A percentile compares a stretch with the other conserved stretches of the same genome.
Evolutionary conservation across 2,888 invertebrate species (phyloP).

Genomic region (Chesias legatella): DNA sequence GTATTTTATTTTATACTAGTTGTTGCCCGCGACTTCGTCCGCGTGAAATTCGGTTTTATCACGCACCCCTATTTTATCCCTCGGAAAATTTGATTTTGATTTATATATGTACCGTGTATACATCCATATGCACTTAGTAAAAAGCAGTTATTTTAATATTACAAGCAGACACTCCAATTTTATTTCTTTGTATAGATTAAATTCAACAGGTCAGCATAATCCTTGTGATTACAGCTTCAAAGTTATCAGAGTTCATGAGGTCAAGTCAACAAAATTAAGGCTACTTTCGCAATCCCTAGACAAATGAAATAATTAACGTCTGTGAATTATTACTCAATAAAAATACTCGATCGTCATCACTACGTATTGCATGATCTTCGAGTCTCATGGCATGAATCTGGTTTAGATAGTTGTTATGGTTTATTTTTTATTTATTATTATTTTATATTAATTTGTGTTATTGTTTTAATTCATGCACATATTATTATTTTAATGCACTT

Average conservation of each 20-base stretch:
- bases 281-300: slow-evolving; percentile 14
- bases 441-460: slow-evolving; percentile 29
- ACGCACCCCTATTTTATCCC: too few species aligned
- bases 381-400: slow-evolving; percentile 53
- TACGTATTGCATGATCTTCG: slow-evolving; percentile 33
- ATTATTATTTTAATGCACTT: slow-evolving; percentile 23
- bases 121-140: too few species aligned
- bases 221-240: background rate
- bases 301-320: slow-evolving; percentile 5
- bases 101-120: too few species aligned
- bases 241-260: slow-evolving; percentile 22
- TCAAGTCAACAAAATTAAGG: slow-evolving; percentile 22
- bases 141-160: too few species aligned
- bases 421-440: slow-evolving; percentile 5
- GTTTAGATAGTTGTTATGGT: slow-evolving; percentile 31
- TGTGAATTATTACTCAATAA: slow-evolving; percentile 1
- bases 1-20: too few species aligned
- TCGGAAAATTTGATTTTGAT: too few species aligned
- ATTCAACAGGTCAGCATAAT: too few species aligned
- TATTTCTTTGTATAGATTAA: too few species aligned
- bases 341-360: slow-evolving; percentile 11
- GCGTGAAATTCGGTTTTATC: too few species aligned
- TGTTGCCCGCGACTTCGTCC: too few species aligned
- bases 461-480: slow-evolving; percentile 34
- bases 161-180: too few species aligned